Evolutionary conservation across 2,797 vertebrate species (phyloP).

Genomic region (Karalla daura): DNA sequence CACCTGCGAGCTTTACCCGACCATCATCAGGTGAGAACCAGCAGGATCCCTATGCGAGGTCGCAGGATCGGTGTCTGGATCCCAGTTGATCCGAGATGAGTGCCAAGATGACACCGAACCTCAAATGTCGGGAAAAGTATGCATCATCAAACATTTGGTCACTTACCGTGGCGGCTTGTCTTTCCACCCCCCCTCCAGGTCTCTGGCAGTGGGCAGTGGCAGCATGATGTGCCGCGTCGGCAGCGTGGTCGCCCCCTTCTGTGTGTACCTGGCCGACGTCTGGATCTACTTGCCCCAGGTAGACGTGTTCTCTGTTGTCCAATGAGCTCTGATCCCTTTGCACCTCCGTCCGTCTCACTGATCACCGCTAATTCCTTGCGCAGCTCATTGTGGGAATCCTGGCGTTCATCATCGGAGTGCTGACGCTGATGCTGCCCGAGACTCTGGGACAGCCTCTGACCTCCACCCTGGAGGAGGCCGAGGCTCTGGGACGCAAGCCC

Average conservation of each 20-base stretch:
- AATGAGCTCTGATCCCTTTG: neutral
- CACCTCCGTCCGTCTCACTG: no score
- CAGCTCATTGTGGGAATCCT: constrained; percentile 89
- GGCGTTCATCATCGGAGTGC: constrained; percentile 88
- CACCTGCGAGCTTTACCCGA: constrained; percentile 95
- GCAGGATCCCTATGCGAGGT: neutral
- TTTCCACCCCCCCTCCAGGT: constrained; percentile 84
- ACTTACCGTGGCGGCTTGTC: no score
- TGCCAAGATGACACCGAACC: no score
- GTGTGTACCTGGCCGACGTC: constrained; percentile 86
- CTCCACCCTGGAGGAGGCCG: constrained; percentile 88
- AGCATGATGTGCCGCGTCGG: constrained; percentile 93
- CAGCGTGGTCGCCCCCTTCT: constrained; percentile 91
- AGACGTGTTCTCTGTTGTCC: neutral
- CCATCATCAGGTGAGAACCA: constrained; percentile 86
- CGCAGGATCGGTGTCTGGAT: no score
- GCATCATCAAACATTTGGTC: no score
- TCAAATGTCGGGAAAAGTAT: no score
- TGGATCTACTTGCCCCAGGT: constrained; percentile 93
- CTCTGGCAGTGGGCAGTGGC: constrained; percentile 91
- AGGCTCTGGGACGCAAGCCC: constrained; percentile 75
- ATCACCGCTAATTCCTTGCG: neutral
- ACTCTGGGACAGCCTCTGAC: constrained; percentile 89
- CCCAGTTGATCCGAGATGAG: no score
- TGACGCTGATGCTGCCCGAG: constrained; percentile 90